Base-by-base conservation (phyloP, 2,113 vertebrate genomes). In the Picathartes gymnocephalus region DNA sequence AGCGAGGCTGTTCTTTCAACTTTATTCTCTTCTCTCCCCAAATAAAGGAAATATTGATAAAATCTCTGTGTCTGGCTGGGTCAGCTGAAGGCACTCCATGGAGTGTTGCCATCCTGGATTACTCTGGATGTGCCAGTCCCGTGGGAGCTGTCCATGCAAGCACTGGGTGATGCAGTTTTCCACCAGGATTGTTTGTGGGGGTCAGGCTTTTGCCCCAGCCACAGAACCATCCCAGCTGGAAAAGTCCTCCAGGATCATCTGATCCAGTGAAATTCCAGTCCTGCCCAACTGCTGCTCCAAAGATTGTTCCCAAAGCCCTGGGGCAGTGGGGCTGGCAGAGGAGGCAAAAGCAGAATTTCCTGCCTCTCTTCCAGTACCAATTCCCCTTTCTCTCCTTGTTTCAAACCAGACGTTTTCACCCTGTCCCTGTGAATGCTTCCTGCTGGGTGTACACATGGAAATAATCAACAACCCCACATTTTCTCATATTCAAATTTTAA, bases 81-180 rank as follows among this genome's bases (percentile, higher is more conserved):
- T 25, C 73, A 47, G 54, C 60, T 73, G 74, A 40, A 68, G 56
- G 51, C 35, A 5, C 15, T 22, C 5, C 40, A 1, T 7, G 44
- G 9, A 10, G 21, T 16, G 65, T 62, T 76, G 50, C 66, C 54
- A 11, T 17, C 39, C 47, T n/a, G 70, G 53, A 39, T 39, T 39
- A 11, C 39, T 39, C 39, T 39, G 39, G 51, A 23, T 45, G n/a
- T 23, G 2, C 81, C 25, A 13, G 2, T 19, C 17, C 15, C 0
- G 0, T 11, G 1, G 2, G 11, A 53, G 23, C 31, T 58, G 51
- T 57, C 39, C 9, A 1, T 18, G 50, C 37, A 11, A 33, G 23
- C 18, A 16, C 74, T 28, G 37, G 30, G 2, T 42, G 58, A n/a
- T n/a, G 76, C 37, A 42, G 58, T 7, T 42, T 13, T 2, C 39